Evolutionary conservation across 2,113 vertebrate species (phyloP).

Genomic region (Brevimyrus niger): DNA sequence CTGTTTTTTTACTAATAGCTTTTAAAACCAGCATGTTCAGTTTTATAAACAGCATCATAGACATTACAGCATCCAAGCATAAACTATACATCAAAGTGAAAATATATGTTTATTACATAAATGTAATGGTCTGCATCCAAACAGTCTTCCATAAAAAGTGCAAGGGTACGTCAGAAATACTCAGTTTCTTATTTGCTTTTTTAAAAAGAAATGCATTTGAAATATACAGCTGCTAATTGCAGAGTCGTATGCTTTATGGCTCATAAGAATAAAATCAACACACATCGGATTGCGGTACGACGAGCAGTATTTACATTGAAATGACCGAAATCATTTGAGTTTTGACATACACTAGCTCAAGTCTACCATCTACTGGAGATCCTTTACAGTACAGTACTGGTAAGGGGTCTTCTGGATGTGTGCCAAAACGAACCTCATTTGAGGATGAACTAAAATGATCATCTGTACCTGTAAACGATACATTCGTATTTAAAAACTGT

Average conservation of each 20-base stretch:
- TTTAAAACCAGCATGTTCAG: neutral
- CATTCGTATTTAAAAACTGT: neutral
- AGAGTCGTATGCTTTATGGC: neutral
- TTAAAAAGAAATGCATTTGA: neutral
- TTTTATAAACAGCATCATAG: neutral
- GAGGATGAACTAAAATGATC: neutral
- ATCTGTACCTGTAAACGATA: neutral
- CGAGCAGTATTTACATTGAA: neutral
- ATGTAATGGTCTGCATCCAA: neutral
- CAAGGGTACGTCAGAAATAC: neutral
- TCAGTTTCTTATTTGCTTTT: neutral
- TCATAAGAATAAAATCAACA: neutral
- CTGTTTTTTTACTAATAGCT: neutral
- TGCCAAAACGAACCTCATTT: neutral
- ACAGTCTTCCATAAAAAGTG: neutral
- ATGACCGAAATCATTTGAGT: neutral
- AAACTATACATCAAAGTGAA: neutral
- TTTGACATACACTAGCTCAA: neutral
- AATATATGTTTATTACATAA: neutral
- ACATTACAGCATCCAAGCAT: neutral
- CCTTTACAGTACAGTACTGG: neutral
- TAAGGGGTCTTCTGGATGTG: neutral
- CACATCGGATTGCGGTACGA: neutral
- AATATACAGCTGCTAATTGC: neutral
- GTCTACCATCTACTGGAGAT: neutral